Base-by-base conservation (phyloP, 1,140 invertebrate species). In the Cydia splendana region DNA sequence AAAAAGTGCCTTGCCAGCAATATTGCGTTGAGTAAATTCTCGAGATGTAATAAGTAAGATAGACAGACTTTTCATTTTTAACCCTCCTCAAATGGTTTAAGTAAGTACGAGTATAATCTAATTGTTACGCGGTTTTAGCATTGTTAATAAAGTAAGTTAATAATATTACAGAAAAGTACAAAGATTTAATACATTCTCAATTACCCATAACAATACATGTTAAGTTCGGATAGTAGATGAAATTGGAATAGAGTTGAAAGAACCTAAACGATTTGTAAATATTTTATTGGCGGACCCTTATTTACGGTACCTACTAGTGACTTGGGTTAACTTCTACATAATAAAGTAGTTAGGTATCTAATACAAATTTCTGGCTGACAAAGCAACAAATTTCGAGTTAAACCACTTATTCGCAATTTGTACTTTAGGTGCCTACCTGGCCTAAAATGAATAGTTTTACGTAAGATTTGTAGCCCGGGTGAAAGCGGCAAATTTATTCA, bases 1-100 rank as follows among this genome's bases (percentile, higher is more conserved):
- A 77, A 79, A 77, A 82, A 79, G 78, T 79, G 76, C 76, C 57
- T 38, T 67, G 24, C 34, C 45, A 75, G 79, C 81, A 77, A 57
- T 80, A 80, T 78, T 76, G 71, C 24, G 9, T 65, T 78, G 62
- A 74, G 57, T 53, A 69, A 67, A 30, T 57, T 57, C 67, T 69
- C 13, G 65, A 69, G 15, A 7, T 69, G 28, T 69, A 57, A 57
- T 57, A 57, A 57, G 53, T 57, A 57, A 57, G 53, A n/a, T 69
- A 34, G 65, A 69, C 2, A 69, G 38, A 69, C 65, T 38, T 69
- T 69, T 30, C 2, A 18, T n/a, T 57, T 57, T 57, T 57, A 57
- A 57, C n/a, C n/a, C 53, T 57, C 2, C 15, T 57, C 53, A 18
- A 57, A 18, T 57, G n/a, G n/a, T 57, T 57, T 57, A 57, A 57